Percentiles rank a stretch among this genome's conserved stretches.
Conservation (phyloP, 2,797 vertebrate genomes). For the Podarcis siculus region DNA sequence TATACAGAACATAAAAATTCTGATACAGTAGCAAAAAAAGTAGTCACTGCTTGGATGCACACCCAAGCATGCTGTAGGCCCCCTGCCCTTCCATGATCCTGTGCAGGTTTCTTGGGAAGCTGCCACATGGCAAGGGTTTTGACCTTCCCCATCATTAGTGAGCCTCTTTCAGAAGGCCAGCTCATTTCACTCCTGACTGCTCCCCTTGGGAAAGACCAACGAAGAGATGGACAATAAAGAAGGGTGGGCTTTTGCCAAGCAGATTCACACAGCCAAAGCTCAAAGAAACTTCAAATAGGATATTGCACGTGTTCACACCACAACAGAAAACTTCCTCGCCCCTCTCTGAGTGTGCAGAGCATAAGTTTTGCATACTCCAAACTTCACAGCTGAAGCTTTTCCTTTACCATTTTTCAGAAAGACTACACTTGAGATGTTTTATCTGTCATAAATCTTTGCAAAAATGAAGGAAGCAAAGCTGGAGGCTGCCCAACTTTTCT, state of each 20-base stretch:
- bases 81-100: not conserved
- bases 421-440: not conserved
- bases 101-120: not conserved
- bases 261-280: not conserved
- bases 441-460: not conserved
- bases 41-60: too few species aligned
- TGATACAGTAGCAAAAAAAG: too few species aligned
- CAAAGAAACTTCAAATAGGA: not conserved
- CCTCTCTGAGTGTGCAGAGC: not conserved
- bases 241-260: not conserved
- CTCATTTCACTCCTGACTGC: not conserved
- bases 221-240: not conserved
- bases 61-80: not conserved
- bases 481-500: not conserved
- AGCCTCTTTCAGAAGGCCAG: not conserved
- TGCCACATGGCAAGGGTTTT: not conserved
- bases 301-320: not conserved
- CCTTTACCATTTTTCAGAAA: not conserved
- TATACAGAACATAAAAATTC: too few species aligned
- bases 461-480: not conserved
- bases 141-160: not conserved
- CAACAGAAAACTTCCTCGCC: not conserved
- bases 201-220: not conserved
- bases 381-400: not conserved
- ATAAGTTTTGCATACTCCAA: not conserved